A percentile compares a stretch with the other conserved stretches of the same genome.
Evolutionary conservation across 2,888 invertebrate genomes (phyloP).

Genomic region (Trichogramma dendrolimi): DNA sequence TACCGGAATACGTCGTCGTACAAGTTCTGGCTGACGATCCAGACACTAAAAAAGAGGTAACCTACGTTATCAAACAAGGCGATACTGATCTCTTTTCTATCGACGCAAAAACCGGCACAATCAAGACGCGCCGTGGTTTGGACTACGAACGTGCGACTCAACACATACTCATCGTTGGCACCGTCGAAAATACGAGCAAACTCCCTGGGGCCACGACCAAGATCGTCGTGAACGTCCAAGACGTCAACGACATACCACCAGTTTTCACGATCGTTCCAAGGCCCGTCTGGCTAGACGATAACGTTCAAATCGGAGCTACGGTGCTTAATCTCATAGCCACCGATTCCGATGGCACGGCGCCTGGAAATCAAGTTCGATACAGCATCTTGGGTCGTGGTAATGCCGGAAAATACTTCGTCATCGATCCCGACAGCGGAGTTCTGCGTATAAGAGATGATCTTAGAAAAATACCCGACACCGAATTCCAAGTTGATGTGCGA

Average conservation of each 20-base stretch:
- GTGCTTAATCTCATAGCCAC: conserved; percentile 75
- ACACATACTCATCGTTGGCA: conserved; percentile 75
- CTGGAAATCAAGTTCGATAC: conserved; percentile 75
- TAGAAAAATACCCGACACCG: conserved; percentile 79
- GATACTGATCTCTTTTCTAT: conserved; percentile 78
- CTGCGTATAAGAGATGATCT: conserved; percentile 78
- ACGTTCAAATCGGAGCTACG: conserved; percentile 74
- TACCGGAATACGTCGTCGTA: conserved; percentile 70
- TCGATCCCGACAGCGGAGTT: conserved; percentile 79
- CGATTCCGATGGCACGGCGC: conserved; percentile 80
- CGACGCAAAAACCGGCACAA: conserved; percentile 73
- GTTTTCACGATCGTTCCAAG: conserved; percentile 79
- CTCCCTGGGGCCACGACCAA: conserved; percentile 69
- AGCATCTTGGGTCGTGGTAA: conserved; percentile 79
- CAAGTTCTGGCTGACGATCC: conserved; percentile 82
- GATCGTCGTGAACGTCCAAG: conserved; percentile 71
- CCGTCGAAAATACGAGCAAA: conserved; percentile 73
- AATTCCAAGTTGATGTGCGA: conserved; percentile 68
- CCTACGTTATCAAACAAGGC: conserved; percentile 78
- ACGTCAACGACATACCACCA: conserved; percentile 84
- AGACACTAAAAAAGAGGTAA: conserved; percentile 74
- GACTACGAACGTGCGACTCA: conserved; percentile 74
- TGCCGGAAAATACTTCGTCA: conserved; percentile 79
- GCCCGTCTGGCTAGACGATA: conserved; percentile 79
- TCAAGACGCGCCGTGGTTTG: conserved; percentile 70